Base-by-base conservation (phyloP, 1,140 invertebrate genomes). In the Zaprionus taronus region DNA sequence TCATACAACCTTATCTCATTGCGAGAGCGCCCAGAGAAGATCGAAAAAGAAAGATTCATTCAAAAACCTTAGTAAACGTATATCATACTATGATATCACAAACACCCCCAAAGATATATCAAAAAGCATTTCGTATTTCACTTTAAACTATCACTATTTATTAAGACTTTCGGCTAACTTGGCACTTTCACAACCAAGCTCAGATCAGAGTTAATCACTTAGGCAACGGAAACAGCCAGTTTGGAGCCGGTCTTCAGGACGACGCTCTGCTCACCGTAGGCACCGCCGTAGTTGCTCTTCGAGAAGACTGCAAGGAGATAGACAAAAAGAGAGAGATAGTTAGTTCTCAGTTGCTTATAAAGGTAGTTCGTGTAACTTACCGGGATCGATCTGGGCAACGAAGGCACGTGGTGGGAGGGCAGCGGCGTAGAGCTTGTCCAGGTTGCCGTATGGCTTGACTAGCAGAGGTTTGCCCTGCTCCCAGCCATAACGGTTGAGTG, bases 131-230 rank as follows among this genome's bases (percentile, higher is more conserved):
- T 5, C 2, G 12, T 1, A 38, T 53, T 74, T 76, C 26, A 63
- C 49, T 58, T 90, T 90, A 73, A 44, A 77, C 81, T 89, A 89
- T 90, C 85, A 89, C 84, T 89, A 73, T 89, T 89, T 89, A 89
- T 89, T 89, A 72, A 83, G 67, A 83, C 60, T 86, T 72, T 83
- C 36, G 47, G 28, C 28, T 47, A 36, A 20, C 2, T 51, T 24
- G 41, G 36, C 12, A 14, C 24, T 49, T 3, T 61, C 28, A n/a
- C 41, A 9, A 51, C 24, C 67, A 31, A 14, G 47, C 31, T 4
- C 22, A 55, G 34, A 47, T 47, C 41, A 47, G 41, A 17, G 3
- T 47, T 6, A 72, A 58, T 66, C 28, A 44, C 53, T 87, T 87
- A 87, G 57, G 79, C 67, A 57, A 60, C 85, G 7, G 76, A 77